Evolutionary conservation across 2,888 invertebrate species (phyloP).

Genomic region (Hetaerina titia): DNA sequence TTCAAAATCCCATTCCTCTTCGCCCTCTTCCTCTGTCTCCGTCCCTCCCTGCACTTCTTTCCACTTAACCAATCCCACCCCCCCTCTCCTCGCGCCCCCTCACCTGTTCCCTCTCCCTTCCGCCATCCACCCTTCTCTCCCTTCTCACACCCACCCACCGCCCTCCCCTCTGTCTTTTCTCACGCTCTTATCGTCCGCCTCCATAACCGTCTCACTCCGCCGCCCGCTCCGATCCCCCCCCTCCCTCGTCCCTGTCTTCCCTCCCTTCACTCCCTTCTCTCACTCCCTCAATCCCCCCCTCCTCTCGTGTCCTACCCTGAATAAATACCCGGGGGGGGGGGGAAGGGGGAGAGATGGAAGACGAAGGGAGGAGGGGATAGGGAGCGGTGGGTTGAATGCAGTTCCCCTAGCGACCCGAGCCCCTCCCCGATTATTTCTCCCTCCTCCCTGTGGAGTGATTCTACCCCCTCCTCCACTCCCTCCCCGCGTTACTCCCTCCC

Average conservation of each 20-base stretch:
- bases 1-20: not conserved
- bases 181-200: not conserved
- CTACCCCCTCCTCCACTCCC: not conserved
- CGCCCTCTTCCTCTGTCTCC: not conserved
- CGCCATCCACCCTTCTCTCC: not conserved
- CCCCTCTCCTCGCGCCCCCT: not conserved
- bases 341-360: not conserved
- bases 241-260: not conserved
- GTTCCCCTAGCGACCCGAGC: not conserved
- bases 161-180: not conserved
- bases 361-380: not conserved
- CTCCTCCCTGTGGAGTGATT: not conserved
- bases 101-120: not conserved
- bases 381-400: not conserved
- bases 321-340: conserved; percentile 39
- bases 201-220: not conserved
- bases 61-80: not conserved
- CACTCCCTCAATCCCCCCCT: not conserved
- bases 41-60: not conserved
- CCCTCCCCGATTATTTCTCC: not conserved
- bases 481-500: not conserved
- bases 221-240: not conserved
- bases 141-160: not conserved
- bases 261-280: conserved; percentile 39
- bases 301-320: conserved; percentile 13